Base-by-base conservation (phyloP, 2,888 invertebrate genomes). In the Acrobasis suavella region DNA sequence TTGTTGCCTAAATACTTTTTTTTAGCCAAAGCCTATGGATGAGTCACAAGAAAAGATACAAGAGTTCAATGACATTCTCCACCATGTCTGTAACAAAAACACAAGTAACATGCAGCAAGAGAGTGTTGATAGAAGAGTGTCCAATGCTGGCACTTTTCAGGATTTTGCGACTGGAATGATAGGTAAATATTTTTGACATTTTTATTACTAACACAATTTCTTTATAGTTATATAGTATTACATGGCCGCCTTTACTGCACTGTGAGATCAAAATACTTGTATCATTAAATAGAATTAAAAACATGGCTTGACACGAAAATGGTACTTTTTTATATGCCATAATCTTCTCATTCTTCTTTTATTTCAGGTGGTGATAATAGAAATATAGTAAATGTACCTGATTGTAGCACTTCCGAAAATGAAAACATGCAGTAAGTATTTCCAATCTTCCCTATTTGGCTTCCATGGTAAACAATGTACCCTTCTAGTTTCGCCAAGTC, bases 391-490 rank as follows among this genome's bases (percentile, higher is more conserved):
- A 79, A 75, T 70, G 77, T 85, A 69, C 86, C 89, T 65, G 86
- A 87, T 77, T 88, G 86, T 1, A 88, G 85, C 69, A 86, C 86
- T 55, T 80, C 86, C 54, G 87, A 87, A 72, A 81, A 70, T 64
- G 66, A 74, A 37, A 76, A 72, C 70, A 59, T 71, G 52, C 75
- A 76, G 89, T 89, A 81, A 84, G 89, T 83, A 64, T 65, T 39
- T 55, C 58, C 22, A 9, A 32, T 10, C 10, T 22, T 8, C 39
- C 14, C 10, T 42, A 12, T 42, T 42, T 12, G 9, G 15, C 1
- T 50, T 15, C 9, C n/a, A n/a, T n/a, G n/a, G n/a, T n/a, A n/a
- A n/a, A n/a, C n/a, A n/a, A n/a, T n/a, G n/a, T n/a, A n/a, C n/a
- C n/a, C n/a, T n/a, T n/a, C n/a, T n/a, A n/a, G n/a, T n/a, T n/a